phyloP scores from a whole-genome alignment of 2,113 vertebrate genomes.

The Scartelaos histophorus region DNA sequence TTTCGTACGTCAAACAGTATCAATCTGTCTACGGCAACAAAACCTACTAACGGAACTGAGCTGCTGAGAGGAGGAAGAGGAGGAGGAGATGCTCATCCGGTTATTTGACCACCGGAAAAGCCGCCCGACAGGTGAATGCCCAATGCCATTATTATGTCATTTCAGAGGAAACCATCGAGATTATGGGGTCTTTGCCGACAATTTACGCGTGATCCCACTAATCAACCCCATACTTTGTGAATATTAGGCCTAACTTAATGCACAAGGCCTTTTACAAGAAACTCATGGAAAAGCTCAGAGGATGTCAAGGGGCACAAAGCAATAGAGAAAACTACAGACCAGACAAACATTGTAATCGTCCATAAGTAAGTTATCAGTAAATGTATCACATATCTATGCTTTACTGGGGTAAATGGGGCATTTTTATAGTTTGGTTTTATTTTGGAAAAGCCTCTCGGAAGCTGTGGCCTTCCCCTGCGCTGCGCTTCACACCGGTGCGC shows the following conservation, averaged over 20 bases:
- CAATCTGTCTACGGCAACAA: background rate
- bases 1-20: background rate
- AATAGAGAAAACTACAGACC: background rate
- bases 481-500: conserved; percentile 44
- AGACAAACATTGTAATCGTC: background rate
- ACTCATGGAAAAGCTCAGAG: background rate
- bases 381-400: no score
- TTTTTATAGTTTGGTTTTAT: conserved; percentile 16
- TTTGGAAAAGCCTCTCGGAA: conserved; percentile 31
- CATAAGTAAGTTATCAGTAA: no score
- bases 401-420: no score
- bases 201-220: conserved; percentile 12
- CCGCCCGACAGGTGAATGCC: conserved; percentile 25
- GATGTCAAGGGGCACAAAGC: background rate
- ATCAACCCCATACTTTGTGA: conserved; percentile 4
- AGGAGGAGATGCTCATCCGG: background rate
- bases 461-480: background rate
- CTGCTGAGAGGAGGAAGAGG: background rate
- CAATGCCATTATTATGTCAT: conserved; percentile 40
- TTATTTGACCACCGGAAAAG: conserved; percentile 26
- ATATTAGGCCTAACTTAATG: background rate
- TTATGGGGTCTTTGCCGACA: conserved; percentile 21
- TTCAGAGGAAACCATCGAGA: conserved; percentile 23
- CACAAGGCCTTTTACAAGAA: background rate
- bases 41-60: background rate